Evolutionary conservation across 2,113 vertebrate species (phyloP).

Genomic region (Neogobius melanostomus): DNA sequence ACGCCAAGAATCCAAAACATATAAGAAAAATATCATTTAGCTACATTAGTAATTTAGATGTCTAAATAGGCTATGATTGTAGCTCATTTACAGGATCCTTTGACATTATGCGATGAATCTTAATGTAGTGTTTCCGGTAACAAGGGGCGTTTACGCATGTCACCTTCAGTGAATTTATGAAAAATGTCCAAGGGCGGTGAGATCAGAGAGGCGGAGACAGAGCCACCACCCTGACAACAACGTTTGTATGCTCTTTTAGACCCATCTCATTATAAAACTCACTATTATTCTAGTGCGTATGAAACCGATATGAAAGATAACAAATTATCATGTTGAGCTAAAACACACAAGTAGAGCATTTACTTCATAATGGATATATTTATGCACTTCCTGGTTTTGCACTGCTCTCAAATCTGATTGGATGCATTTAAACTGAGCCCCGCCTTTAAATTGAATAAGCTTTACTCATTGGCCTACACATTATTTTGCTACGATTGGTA

Average conservation of each 20-base stretch:
- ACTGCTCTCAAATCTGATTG: constrained; percentile 37
- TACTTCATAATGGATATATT: background rate
- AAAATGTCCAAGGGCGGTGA: constrained; percentile 73
- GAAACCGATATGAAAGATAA: background rate
- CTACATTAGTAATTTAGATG: too few relatives aligned
- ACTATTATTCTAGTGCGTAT: background rate
- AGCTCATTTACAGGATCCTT: background rate
- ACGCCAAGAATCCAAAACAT: background rate
- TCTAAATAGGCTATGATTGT: background rate
- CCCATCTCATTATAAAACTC: background rate
- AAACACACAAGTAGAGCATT: background rate
- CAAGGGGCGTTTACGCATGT: background rate
- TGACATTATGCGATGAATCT: background rate
- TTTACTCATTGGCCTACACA: constrained; percentile 27
- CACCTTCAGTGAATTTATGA: constrained; percentile 56
- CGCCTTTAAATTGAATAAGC: background rate
- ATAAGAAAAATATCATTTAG: background rate
- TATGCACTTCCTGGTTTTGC: constrained; percentile 10
- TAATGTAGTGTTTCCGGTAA: constrained; percentile 25
- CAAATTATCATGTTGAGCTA: background rate
- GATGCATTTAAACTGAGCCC: constrained; percentile 48
- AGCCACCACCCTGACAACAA: constrained; percentile 28
- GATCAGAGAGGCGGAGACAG: constrained; percentile 47
- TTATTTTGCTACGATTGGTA: too few relatives aligned
- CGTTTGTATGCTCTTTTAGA: background rate